Conservation (phyloP, 2,113 vertebrate species). For the Pholis gunnellus region DNA sequence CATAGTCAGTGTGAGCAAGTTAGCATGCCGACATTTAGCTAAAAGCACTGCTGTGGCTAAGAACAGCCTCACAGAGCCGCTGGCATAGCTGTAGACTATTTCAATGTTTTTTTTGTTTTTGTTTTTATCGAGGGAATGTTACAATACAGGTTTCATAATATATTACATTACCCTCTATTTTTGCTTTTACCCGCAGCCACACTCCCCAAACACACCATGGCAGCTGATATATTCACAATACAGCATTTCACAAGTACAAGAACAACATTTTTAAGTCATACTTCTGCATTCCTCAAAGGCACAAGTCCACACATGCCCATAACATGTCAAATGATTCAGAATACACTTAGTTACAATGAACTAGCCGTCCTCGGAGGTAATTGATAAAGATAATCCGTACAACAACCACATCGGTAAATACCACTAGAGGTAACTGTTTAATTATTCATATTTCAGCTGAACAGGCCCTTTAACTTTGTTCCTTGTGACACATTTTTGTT, state of each 20-base stretch:
- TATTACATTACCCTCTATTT: background rate
- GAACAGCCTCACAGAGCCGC: background rate
- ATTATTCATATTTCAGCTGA: background rate
- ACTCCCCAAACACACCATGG: background rate
- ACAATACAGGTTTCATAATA: background rate
- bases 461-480: background rate
- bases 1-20: background rate
- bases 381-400: background rate
- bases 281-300: background rate
- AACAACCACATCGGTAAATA: background rate
- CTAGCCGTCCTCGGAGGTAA: no score
- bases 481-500: background rate
- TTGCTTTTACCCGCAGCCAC: background rate
- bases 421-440: background rate
- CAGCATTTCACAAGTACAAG: background rate
- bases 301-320: background rate
- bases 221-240: background rate
- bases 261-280: background rate
- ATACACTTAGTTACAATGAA: no score
- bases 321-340: no score
- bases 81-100: background rate
- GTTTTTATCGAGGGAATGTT: background rate
- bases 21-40: background rate
- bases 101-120: background rate
- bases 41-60: background rate